Conservation (phyloP, 2,888 invertebrate species). For the Cheilosia urbana region DNA sequence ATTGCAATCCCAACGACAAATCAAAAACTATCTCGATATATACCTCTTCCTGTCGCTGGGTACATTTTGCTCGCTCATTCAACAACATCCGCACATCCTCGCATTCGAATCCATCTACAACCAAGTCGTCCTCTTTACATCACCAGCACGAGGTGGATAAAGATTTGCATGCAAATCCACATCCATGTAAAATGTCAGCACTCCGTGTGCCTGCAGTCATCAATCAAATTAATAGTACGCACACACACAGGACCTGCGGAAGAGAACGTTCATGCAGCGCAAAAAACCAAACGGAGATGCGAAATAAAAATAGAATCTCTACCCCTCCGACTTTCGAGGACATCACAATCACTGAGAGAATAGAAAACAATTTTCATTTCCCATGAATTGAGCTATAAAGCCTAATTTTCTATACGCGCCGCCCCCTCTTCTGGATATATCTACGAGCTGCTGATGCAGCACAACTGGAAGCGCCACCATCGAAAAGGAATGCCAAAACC, state of each 20-base stretch:
- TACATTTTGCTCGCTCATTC: background rate
- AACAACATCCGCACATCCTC: background rate
- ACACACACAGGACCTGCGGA: conserved; percentile 18
- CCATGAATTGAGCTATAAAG: conserved; percentile 72
- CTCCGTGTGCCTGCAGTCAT: conserved; percentile 55
- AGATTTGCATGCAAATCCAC: conserved; percentile 49
- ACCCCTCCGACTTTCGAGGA: conserved; percentile 46
- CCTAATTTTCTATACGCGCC: conserved; percentile 54
- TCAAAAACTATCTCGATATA: conserved; percentile 43
- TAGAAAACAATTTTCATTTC: conserved; percentile 74
- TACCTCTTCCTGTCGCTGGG: background rate
- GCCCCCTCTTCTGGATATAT: background rate
- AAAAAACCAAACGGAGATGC: background rate
- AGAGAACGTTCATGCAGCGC: conserved; percentile 10
- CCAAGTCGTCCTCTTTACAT: conserved; percentile 23
- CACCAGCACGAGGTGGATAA: conserved; percentile 10
- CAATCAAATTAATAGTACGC: conserved; percentile 70
- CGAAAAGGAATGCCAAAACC: conserved; percentile 18
- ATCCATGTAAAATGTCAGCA: conserved; percentile 15
- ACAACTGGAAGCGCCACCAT: conserved; percentile 13
- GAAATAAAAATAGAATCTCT: conserved; percentile 41
- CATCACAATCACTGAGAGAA: conserved; percentile 71
- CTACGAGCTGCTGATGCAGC: conserved; percentile 26
- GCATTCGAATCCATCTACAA: background rate
- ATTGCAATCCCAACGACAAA: conserved; percentile 60